Conservation (phyloP, 2,113 vertebrate genomes). For the Bagarius yarrelli region DNA sequence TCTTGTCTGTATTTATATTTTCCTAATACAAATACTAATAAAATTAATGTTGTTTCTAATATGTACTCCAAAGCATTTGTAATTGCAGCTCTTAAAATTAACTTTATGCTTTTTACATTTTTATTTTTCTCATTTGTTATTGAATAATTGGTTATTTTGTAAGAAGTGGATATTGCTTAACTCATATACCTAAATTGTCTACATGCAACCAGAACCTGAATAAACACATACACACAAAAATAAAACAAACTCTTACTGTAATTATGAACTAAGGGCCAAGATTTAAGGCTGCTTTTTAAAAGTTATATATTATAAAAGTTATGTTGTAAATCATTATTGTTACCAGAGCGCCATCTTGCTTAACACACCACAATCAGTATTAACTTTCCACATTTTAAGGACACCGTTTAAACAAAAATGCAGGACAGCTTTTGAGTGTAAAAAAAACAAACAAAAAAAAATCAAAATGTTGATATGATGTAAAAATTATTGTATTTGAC, state of each 20-base stretch:
- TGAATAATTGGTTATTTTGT: not conserved
- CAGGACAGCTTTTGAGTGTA: not conserved
- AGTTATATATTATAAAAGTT: not conserved
- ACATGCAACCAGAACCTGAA: not conserved
- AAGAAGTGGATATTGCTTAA: not conserved
- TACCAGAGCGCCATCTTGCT: conserved; percentile 45
- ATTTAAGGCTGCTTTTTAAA: not conserved
- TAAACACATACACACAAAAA: not conserved
- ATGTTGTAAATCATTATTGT: not conserved
- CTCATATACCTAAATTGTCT: too few species aligned
- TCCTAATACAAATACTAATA: not conserved
- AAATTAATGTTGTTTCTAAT: not conserved
- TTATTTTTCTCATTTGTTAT: not conserved
- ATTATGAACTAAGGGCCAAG: not conserved
- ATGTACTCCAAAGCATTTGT: not conserved
- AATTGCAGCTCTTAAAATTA: not conserved
- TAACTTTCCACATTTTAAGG: not conserved
- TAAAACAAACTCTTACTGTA: not conserved
- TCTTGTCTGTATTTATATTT: not conserved
- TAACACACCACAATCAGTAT: not conserved
- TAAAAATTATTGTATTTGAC: too few species aligned
- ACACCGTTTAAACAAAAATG: not conserved
- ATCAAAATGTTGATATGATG: too few species aligned
- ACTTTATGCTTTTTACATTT: too few species aligned
- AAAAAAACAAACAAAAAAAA: too few species aligned